Evolutionary conservation across 2,888 invertebrate genomes (phyloP), one percentile per base, ranked within the genome.

Genomic region (Drosophila mimica): DNA sequence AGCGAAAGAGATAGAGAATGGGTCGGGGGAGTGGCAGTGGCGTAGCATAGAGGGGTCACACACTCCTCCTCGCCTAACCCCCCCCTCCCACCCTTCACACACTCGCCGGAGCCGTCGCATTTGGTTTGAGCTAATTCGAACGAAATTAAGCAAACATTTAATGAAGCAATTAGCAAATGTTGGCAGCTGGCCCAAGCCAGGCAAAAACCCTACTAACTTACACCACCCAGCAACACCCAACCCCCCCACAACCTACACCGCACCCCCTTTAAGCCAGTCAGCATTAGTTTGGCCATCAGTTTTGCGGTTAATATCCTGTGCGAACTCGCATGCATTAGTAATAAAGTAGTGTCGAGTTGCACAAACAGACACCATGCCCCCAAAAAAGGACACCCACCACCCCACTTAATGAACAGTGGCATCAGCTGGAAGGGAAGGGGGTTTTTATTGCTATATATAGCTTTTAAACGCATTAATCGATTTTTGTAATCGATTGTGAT

Each of bases 111-210:
- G 51, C 49, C 60, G 51, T 25, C 69, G 70, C 59, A 63, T 70
- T 70, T 67, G 67, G 70, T 48, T 72, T 57, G 68, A 83, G 87
- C 88, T 88, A 87, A 87, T 89, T 88, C 76, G 88, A 85, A 88
- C 70, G 86, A 88, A 87, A 87, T 87, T 88, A 87, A 83, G 87
- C 87, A 87, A 89, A 85, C 87, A 88, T 89, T 89, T 88, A 87
- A 87, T 89, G 86, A 87, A 87, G 86, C 86, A 87, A 87, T 87
- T 89, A 88, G 86, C 88, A 82, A 88, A 85, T 81, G 76, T 73
- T 76, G 78, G 70, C 77, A 78, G 77, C 76, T 76, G 77, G 69
- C 72, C 61, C 57, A 58, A 63, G 62, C 59, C 46, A 40, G 49
- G 46, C 46, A 28, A 33, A 40, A 17, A 49, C 13, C 36, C 36